Base-by-base conservation (phyloP, 2,888 invertebrate genomes). In the Drosophila atripex region DNA sequence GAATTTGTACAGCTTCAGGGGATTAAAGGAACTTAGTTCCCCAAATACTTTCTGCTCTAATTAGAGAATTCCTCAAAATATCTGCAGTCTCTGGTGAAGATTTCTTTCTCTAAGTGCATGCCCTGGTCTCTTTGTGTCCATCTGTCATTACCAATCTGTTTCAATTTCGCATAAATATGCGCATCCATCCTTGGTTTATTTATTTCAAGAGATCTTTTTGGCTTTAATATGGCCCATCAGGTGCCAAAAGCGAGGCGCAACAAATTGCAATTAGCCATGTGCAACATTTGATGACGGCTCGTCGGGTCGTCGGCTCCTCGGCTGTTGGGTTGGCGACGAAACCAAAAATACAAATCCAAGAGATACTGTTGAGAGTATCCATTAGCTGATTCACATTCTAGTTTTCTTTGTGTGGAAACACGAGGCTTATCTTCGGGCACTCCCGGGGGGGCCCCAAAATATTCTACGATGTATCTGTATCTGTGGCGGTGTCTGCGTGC, bases 171-270 rank as follows among this genome's bases (percentile, higher is more conserved):
- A 63, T 38, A 63, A 30, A 30, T 30, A 46, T 46, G 61, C 61
- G 77, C 59, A 78, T 77, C 59, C 69, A 77, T 53, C 59, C 61
- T 54, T 55, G 56, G 57, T 12, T 32, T n/a, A 25, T 47, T 21
- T 21, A 50, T 53, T 51, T 57, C 51, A 52, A 57, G 70, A 45
- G 63, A 64, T 71, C 46, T 18, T 65, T 57, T 68, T 66, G 55
- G 63, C 49, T 58, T 61, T 58, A 60, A 64, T 66, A 84, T 80
- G 86, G 75, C 80, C 84, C 86, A 80, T 80, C 80, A 80, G 86
- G 86, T 80, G 86, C 80, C 80, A 80, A 84, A 86, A 77, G 86
- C 86, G 77, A 77, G 71, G 77, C 86, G 77, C 84, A 75, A 83
- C 86, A 86, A 64, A 71, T 75, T 68, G 84, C 86, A 80, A 80